Evolutionary conservation across 2,888 invertebrate genomes (phyloP).

Genomic region (Seladonia tumulorum): DNA sequence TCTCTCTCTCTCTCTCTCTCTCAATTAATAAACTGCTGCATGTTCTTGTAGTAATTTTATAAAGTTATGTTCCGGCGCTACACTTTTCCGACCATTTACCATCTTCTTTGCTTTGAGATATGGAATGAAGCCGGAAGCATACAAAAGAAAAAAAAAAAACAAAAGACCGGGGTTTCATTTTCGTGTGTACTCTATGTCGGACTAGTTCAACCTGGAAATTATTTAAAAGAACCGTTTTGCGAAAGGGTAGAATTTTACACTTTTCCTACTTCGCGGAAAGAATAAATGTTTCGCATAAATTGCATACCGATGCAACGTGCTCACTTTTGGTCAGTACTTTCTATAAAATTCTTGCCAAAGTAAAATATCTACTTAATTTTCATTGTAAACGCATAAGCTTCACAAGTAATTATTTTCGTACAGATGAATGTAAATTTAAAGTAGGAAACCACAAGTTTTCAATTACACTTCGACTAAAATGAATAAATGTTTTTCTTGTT

Average conservation of each 20-base stretch:
- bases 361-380: too few species aligned
- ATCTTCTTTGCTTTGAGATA: constrained; percentile 4
- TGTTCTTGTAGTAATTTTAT: not conserved
- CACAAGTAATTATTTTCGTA: too few species aligned
- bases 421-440: too few species aligned
- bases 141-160: not conserved
- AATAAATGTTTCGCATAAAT: not conserved
- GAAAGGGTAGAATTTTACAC: not conserved
- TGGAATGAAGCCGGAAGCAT: constrained; percentile 4
- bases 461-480: too few species aligned
- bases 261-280: not conserved
- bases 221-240: constrained; percentile 9
- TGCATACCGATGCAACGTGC: not conserved
- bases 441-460: too few species aligned
- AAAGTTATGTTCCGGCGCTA: not conserved
- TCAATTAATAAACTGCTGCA: not conserved
- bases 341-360: not conserved
- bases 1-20: too few species aligned
- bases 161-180: constrained; percentile 21
- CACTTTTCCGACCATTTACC: constrained; percentile 9
- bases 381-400: too few species aligned
- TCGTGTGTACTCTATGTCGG: not conserved
- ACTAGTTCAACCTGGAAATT: not conserved
- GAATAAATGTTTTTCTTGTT: too few species aligned
- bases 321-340: not conserved